Percentiles rank a stretch among this genome's conserved stretches.
These are phyloP conservation scores for Rana temporaria DNA, from an alignment of 2,113 vertebrate species.

Conservation along the genomic window DNA sequence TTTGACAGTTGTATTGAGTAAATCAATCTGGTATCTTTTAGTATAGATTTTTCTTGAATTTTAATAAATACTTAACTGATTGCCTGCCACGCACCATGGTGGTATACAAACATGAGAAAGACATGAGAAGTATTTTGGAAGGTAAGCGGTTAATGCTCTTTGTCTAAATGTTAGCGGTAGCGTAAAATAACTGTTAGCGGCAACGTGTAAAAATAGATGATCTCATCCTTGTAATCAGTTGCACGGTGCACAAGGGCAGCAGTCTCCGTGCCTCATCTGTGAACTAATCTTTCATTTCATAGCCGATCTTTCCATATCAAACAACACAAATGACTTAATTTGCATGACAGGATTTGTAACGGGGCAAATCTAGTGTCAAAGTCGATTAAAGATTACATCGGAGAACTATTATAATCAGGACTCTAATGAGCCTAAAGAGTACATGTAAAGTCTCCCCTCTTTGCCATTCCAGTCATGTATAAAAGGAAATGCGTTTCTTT, in stretches of 20 bases:
- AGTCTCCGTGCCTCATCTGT: slow-evolving; percentile 91
- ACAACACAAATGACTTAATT: slow-evolving; percentile 99
- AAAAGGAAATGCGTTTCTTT: slow-evolving; percentile 87
- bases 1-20: background rate
- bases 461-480: slow-evolving; percentile 91
- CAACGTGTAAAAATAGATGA: slow-evolving; percentile 80
- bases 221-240: slow-evolving; percentile 94
- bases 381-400: slow-evolving; percentile 99
- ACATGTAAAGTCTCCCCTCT: slow-evolving; percentile 88
- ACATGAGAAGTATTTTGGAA: background rate
- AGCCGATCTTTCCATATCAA: slow-evolving; percentile 99
- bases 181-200: slow-evolving; percentile 77
- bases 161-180: slow-evolving; percentile 74
- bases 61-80: background rate
- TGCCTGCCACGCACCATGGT: background rate
- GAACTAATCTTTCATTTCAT: slow-evolving; percentile 99
- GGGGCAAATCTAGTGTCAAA: slow-evolving; percentile 99
- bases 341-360: slow-evolving; percentile 99
- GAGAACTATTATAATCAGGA: slow-evolving; percentile 98
- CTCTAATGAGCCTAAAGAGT: slow-evolving; percentile 96
- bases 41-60: background rate
- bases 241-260: slow-evolving; percentile 85
- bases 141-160: slow-evolving; percentile 61
- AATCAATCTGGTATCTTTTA: no score
- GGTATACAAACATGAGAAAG: background rate